Conservation (phyloP, 2,888 invertebrate genomes). For the Tineola bisselliella region DNA sequence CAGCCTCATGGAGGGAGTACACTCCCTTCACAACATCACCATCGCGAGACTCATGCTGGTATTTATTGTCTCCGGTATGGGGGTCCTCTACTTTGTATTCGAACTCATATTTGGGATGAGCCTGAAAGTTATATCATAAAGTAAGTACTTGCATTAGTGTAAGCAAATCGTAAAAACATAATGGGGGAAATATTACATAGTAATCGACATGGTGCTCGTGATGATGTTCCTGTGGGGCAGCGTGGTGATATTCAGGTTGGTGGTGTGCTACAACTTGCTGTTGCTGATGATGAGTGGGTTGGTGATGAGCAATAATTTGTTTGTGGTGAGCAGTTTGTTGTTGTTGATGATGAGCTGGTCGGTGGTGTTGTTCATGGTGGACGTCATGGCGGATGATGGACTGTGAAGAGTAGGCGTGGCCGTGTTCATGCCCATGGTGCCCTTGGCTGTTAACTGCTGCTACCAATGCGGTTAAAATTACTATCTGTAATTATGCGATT, state of each 20-base stretch:
- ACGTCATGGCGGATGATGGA: constrained; percentile 10
- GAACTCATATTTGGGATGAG: constrained; percentile 64
- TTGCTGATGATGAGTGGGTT: constrained; percentile 18
- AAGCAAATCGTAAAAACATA: not conserved
- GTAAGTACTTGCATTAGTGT: not conserved
- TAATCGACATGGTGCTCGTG: constrained; percentile 37
- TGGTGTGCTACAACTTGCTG: constrained; percentile 21
- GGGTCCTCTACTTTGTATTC: constrained; percentile 62
- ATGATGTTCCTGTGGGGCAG: constrained; percentile 22
- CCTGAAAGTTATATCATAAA: constrained; percentile 22
- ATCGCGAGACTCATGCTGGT: constrained; percentile 60
- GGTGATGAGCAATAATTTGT: constrained; percentile 18
- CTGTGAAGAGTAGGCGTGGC: constrained; percentile 17
- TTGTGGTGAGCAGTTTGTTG: constrained; percentile 17
- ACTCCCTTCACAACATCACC: constrained; percentile 69
- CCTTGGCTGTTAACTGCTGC: constrained; percentile 29
- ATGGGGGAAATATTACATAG: constrained; percentile 26
- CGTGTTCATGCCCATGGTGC: constrained; percentile 21
- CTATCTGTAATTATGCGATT: constrained; percentile 14
- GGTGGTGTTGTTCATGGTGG: constrained; percentile 18
- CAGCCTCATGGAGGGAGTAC: constrained; percentile 67
- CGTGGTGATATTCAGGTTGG: constrained; percentile 24
- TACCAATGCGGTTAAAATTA: constrained; percentile 19
- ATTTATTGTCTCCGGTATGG: constrained; percentile 67
- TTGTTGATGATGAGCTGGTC: constrained; percentile 15